Conservation (phyloP, 2,113 vertebrate species). For the crab-eating macaque (Macaca fascicularis) region T2T-MFA8v1.1 NC_088376.1:106883501-106884000, state of each 20-base stretch:
- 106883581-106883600: neutral
- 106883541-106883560: neutral
- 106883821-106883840: too few relatives aligned
- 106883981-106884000: too few relatives aligned
- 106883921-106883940: too few relatives aligned
- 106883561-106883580: neutral
- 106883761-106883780: neutral
- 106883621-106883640: neutral
- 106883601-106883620: neutral
- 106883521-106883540: neutral
- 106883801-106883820: neutral
- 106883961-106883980: neutral
- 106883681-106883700: neutral
- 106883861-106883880: neutral
- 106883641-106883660: neutral
- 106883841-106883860: neutral
- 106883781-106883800: neutral
- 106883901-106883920: neutral
- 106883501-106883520: neutral
- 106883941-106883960: neutral
- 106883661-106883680: neutral
- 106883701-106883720: neutral
- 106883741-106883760: neutral
- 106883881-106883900: neutral
- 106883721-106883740: neutral